Evolutionary conservation across 2,888 invertebrate genomes (phyloP).

Genomic region (Drosophila prolongata): DNA sequence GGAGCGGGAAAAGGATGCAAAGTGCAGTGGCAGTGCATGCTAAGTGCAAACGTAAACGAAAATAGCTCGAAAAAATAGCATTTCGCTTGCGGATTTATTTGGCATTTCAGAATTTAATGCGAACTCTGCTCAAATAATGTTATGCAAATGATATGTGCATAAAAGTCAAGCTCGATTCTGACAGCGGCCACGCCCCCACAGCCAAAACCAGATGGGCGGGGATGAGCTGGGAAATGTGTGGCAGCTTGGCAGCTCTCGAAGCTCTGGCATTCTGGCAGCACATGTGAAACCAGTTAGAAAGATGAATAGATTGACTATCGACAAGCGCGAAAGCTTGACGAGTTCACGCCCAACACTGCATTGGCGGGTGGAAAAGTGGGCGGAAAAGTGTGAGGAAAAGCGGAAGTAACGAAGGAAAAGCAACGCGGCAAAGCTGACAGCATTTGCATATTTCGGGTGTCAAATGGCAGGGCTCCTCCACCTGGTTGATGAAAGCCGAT

Average conservation of each 20-base stretch:
- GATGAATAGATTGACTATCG: constrained; percentile 79
- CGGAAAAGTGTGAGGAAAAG: neutral
- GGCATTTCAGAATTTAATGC: constrained; percentile 70
- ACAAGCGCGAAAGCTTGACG: constrained; percentile 69
- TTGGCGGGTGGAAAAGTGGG: constrained; percentile 3
- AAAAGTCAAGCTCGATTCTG: constrained; percentile 72
- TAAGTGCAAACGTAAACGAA: constrained; percentile 63
- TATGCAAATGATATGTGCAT: constrained; percentile 83
- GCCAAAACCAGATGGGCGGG: constrained; percentile 23
- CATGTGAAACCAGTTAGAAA: constrained; percentile 75
- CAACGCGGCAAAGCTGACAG: constrained; percentile 18
- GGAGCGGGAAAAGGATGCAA: constrained; percentile 31
- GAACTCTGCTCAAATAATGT: constrained; percentile 74
- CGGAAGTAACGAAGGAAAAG: constrained; percentile 9
- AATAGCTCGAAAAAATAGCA: constrained; percentile 59
- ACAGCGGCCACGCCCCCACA: constrained; percentile 30
- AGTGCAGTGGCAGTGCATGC: constrained; percentile 51
- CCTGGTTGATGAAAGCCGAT: constrained; percentile 27
- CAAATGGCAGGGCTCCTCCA: constrained; percentile 43
- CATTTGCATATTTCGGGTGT: constrained; percentile 60
- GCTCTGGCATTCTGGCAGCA: constrained; percentile 44
- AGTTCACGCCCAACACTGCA: constrained; percentile 55
- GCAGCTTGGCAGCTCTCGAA: constrained; percentile 55
- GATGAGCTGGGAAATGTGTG: constrained; percentile 24
- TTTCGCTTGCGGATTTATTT: constrained; percentile 73